These are phyloP conservation scores for Cyanoramphus novaezelandiae DNA, from an alignment of 2,113 vertebrate genomes.

Conservation along the genomic window DNA sequence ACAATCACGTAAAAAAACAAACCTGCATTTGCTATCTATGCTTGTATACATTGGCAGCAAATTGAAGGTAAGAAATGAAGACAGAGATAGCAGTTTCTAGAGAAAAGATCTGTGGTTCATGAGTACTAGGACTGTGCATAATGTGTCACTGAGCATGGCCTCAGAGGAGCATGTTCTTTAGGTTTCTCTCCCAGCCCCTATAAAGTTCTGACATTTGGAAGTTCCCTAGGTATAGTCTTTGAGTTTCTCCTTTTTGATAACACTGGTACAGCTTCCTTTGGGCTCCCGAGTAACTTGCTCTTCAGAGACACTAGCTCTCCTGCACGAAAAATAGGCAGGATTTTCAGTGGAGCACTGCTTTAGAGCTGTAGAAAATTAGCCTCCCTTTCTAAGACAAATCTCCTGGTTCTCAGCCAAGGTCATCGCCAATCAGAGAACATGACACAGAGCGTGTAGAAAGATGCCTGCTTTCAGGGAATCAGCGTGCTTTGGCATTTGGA, in stretches of 20 bases:
- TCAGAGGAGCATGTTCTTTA: neutral
- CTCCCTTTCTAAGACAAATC: neutral
- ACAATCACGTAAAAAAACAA: neutral
- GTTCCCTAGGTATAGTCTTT: neutral
- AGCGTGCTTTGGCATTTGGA: neutral
- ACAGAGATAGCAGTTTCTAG: neutral
- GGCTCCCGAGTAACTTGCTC: neutral
- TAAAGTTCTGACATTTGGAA: neutral
- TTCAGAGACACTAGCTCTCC: neutral
- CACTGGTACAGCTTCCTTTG: neutral
- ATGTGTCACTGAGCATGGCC: rapidly evolving
- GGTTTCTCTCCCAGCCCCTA: neutral
- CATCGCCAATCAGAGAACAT: rapidly evolving
- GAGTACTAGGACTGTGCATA: rapidly evolving
- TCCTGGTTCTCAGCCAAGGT: neutral
- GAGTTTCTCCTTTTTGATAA: neutral
- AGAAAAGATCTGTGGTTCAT: neutral
- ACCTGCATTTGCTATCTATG: neutral
- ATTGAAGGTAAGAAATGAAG: neutral
- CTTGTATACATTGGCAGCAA: neutral
- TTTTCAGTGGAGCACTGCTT: neutral
- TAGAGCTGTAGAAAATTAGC: neutral
- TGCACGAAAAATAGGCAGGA: neutral
- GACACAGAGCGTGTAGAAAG: rapidly evolving
- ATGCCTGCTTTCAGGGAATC: neutral